phyloP scores from a whole-genome alignment of 1,140 invertebrate genomes.

The Pectinophora gossypiella region DNA sequence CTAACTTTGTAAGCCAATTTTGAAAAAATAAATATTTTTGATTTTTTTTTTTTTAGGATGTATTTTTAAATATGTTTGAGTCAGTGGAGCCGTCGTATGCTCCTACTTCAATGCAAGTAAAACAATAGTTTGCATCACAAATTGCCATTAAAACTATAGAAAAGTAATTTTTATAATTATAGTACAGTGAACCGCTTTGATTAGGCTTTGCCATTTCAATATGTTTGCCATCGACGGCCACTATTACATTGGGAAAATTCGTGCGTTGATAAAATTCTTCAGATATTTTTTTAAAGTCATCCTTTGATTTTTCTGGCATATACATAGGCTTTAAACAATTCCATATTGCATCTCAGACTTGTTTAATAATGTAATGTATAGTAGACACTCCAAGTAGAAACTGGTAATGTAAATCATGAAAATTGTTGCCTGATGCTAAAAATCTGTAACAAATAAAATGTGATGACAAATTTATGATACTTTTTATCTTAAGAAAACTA shows the following conservation, averaged over 20 bases:
- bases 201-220: neutral
- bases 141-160: constrained; percentile 47
- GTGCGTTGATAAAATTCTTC: constrained; percentile 1
- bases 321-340: constrained; percentile 8
- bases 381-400: constrained; percentile 7
- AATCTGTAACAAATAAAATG: constrained; percentile 7
- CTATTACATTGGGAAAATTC: neutral
- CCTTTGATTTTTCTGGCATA: constrained; percentile 1
- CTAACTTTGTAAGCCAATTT: too few species aligned
- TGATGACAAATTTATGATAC: neutral
- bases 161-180: constrained; percentile 53
- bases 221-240: constrained; percentile 3
- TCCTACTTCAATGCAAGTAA: constrained; percentile 54
- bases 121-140: constrained; percentile 48
- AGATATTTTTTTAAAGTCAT: neutral
- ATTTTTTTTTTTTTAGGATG: too few species aligned
- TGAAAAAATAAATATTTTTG: too few species aligned
- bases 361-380: constrained; percentile 9
- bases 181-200: constrained; percentile 35
- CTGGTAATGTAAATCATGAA: constrained; percentile 6
- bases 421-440: constrained; percentile 9
- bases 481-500: too few species aligned
- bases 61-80: too few species aligned
- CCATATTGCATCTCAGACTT: constrained; percentile 8
- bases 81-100: constrained; percentile 24